These are phyloP conservation scores for Heliconius melpomene DNA, from an alignment of 1,140 invertebrate species.

Conservation along the genomic window DNA sequence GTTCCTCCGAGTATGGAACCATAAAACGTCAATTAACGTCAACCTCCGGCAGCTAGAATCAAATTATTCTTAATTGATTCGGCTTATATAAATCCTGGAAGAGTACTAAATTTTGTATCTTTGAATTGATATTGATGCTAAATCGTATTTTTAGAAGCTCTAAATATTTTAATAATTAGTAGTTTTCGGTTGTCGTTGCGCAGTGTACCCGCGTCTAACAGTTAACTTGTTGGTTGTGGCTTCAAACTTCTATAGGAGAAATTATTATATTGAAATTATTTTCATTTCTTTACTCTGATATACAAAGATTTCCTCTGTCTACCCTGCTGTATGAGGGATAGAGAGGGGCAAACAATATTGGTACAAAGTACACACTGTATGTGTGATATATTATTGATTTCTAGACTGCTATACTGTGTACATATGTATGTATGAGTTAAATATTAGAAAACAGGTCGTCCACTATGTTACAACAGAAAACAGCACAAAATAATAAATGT, in stretches of 20 bases:
- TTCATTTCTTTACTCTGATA: too few relatives aligned
- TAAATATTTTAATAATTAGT: too few relatives aligned
- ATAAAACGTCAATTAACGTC: constrained; percentile 21
- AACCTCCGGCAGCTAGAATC: constrained; percentile 1
- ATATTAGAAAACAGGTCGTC: not conserved
- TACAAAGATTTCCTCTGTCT: too few relatives aligned
- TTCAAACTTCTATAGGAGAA: too few relatives aligned
- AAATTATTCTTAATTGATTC: constrained; percentile 9
- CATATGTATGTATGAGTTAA: not conserved
- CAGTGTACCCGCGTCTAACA: too few relatives aligned
- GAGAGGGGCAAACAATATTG: too few relatives aligned
- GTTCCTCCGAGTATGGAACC: not conserved
- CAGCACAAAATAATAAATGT: constrained; percentile 1
- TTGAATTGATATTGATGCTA: not conserved
- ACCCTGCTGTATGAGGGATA: too few relatives aligned
- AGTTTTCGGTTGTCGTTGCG: too few relatives aligned
- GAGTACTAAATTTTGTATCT: not conserved
- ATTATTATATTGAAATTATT: too few relatives aligned
- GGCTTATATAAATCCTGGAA: not conserved
- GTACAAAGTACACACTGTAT: too few relatives aligned
- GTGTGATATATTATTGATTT: too few relatives aligned
- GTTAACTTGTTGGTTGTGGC: too few relatives aligned
- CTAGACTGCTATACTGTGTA: not conserved
- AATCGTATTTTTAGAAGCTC: not conserved
- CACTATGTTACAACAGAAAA: not conserved